Percentiles rank a stretch among this genome's conserved stretches.
These are phyloP conservation scores for Teleogryllus occipitalis DNA, from an alignment of 1,140 invertebrate species.

Conservation along the genomic window DNA sequence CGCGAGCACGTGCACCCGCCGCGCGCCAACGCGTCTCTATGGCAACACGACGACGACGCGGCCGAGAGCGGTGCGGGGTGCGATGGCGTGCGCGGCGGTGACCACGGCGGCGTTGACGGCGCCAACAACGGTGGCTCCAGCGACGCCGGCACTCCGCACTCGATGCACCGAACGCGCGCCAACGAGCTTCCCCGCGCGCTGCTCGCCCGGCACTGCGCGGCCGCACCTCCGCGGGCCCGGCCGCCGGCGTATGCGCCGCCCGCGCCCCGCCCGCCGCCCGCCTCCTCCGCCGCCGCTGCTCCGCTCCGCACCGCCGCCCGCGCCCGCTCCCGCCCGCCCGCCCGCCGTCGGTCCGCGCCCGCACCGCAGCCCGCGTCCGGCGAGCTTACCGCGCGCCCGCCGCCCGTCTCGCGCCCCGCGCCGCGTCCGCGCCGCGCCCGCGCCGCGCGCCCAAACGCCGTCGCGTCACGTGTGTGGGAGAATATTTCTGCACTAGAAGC, in stretches of 20 bases:
- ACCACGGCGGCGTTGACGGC: not conserved
- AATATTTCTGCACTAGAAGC: not conserved
- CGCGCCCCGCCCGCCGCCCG: too few relatives aligned
- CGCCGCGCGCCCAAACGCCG: not conserved
- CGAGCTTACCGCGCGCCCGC: not conserved
- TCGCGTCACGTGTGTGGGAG: not conserved
- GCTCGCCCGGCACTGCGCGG: not conserved
- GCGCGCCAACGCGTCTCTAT: not conserved
- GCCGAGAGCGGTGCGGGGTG: too few relatives aligned
- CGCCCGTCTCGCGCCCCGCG: not conserved
- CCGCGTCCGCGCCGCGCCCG: not conserved
- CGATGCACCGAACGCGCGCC: not conserved
- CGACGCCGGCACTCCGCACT: not conserved
- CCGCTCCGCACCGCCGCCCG: too few relatives aligned
- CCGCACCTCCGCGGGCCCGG: not conserved
- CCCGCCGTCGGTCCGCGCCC: not conserved
- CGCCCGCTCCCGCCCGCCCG: too few relatives aligned
- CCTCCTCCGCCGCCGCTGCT: not conserved
- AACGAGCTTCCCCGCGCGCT: conserved; percentile 1
- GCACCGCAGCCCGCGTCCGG: too few relatives aligned
- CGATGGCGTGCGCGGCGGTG: too few relatives aligned
- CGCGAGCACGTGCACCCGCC: not conserved
- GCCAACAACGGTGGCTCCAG: not conserved
- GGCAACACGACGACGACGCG: not conserved
- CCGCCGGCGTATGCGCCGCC: not conserved